phyloP scores from a whole-genome alignment of 2,797 vertebrate genomes.

The Knipowitschia caucasica region DNA sequence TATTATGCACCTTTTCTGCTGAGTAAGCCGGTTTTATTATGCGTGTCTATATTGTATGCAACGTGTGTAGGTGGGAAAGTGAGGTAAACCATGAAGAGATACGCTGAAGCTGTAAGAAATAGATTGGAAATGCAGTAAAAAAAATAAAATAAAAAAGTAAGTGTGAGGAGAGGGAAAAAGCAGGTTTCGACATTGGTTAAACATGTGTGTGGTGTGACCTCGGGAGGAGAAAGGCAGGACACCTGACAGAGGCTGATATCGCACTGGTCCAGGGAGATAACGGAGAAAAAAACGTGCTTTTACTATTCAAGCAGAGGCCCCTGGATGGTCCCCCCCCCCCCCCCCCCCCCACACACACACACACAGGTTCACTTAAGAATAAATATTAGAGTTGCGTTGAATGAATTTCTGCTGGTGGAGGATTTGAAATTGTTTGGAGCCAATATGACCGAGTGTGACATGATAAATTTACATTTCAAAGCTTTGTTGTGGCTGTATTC shows the following conservation, averaged over 20 bases:
- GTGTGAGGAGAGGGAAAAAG: conserved; percentile 1
- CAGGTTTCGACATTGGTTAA: conserved; percentile 17
- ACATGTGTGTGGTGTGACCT: conserved; percentile 23
- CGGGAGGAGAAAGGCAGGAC: conserved; percentile 19
- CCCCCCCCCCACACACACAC: too few species aligned
- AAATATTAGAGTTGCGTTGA: conserved; percentile 4
- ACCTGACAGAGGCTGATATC: conserved; percentile 46
- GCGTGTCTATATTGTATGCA: conserved; percentile 5
- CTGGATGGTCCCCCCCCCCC: too few species aligned
- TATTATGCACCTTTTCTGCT: conserved; percentile 54
- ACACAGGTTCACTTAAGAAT: background rate
- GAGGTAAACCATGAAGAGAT: conserved; percentile 21
- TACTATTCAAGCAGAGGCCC: conserved; percentile 21
- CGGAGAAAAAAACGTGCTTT: background rate
- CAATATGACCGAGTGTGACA: background rate
- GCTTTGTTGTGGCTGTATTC: too few species aligned
- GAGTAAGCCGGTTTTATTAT: conserved; percentile 43
- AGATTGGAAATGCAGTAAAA: background rate
- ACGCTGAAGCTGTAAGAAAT: conserved; percentile 34
- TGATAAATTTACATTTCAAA: too few species aligned
- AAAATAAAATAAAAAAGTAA: too few species aligned
- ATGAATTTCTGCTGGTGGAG: background rate
- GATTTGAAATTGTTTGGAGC: background rate
- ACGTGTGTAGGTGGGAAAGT: conserved; percentile 1
- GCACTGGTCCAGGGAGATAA: conserved; percentile 43